Conservation (phyloP, 2,888 invertebrate species). For the Syritta pipiens region DNA sequence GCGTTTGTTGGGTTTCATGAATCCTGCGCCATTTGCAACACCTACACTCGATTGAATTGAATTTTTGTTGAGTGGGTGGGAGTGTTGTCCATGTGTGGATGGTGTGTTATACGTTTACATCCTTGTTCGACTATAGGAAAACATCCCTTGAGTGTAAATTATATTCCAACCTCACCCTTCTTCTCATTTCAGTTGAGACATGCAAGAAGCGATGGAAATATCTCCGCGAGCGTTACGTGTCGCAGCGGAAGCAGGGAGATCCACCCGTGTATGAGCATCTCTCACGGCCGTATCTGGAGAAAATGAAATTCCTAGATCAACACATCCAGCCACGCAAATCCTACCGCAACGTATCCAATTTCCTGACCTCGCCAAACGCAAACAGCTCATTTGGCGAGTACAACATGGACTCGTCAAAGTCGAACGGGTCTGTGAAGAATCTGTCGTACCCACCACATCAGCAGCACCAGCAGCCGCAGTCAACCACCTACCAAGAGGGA, state of each 20-base stretch:
- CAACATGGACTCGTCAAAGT: constrained; percentile 77
- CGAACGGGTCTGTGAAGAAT: constrained; percentile 77
- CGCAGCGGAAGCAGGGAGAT: constrained; percentile 78
- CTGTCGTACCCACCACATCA: constrained; percentile 70
- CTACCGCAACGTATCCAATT: constrained; percentile 77
- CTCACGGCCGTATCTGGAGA: constrained; percentile 79
- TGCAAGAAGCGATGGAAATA: constrained; percentile 80
- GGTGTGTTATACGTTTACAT: too few relatives aligned
- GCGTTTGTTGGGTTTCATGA: not conserved
- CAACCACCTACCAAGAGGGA: constrained; percentile 72
- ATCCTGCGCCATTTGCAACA: not conserved
- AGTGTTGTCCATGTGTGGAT: too few relatives aligned
- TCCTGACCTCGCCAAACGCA: constrained; percentile 77
- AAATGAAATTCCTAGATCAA: constrained; percentile 79
- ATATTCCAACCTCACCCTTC: not conserved
- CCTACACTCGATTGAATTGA: not conserved
- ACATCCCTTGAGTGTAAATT: not conserved
- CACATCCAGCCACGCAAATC: constrained; percentile 79
- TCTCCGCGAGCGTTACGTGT: constrained; percentile 78
- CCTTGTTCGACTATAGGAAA: not conserved
- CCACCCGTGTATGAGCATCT: constrained; percentile 79
- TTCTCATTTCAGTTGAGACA: constrained; percentile 75
- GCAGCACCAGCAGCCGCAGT: constrained; percentile 68
- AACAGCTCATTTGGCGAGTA: constrained; percentile 77
- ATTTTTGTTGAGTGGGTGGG: too few relatives aligned